Conservation (phyloP, 2,113 vertebrate species). For the Ginglymostoma cirratum region DNA sequence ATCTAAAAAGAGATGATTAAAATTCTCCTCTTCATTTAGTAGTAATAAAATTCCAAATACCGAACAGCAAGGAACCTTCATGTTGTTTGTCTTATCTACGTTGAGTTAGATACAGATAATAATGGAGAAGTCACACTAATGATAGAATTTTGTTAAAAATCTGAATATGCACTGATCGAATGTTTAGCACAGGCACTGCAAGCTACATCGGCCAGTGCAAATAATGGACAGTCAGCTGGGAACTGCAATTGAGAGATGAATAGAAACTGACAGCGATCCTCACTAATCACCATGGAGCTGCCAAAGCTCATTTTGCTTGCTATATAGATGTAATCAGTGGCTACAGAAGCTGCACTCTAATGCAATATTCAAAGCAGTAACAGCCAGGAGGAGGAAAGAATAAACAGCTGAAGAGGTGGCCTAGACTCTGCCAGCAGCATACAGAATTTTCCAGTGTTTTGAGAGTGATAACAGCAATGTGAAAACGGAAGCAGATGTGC, state of each 20-base stretch:
- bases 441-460: background rate
- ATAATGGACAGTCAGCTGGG: constrained; percentile 38
- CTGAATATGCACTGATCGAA: background rate
- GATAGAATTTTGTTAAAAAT: background rate
- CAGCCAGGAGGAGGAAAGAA: background rate
- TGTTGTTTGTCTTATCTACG: background rate
- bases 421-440: background rate
- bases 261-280: constrained; percentile 47
- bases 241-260: constrained; percentile 41
- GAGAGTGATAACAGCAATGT: background rate
- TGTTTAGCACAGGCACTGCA: background rate
- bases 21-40: background rate
- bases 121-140: background rate
- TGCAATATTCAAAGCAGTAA: constrained; percentile 18
- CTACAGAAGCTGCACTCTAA: constrained; percentile 15
- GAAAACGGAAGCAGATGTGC: background rate
- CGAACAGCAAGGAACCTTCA: background rate
- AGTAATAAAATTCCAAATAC: background rate
- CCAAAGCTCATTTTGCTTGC: constrained; percentile 46
- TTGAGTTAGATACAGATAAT: background rate
- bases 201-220: background rate
- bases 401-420: background rate
- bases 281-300: constrained; percentile 48
- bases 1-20: background rate
- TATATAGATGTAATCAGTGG: constrained; percentile 44